A percentile compares a stretch with the other conserved stretches of the same genome.
Evolutionary conservation across 1,140 invertebrate species (phyloP).

Genomic region (Saccostrea cuccullata): DNA sequence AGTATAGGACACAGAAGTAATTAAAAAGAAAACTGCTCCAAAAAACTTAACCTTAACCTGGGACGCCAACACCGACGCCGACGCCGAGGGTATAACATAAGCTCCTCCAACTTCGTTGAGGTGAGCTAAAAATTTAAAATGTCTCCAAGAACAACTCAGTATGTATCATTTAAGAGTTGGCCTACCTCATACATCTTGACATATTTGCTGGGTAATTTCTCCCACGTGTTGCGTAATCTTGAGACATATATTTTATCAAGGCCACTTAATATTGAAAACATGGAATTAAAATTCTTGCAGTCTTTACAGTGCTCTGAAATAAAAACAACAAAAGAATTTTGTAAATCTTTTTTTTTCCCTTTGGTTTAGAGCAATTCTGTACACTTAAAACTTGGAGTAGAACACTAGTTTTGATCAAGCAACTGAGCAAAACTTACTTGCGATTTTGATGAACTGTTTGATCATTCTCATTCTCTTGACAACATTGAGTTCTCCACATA

Average conservation of each 20-base stretch:
- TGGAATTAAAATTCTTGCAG: conserved; percentile 99
- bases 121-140: too few relatives aligned
- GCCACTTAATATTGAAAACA: conserved; percentile 99
- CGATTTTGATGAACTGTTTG: conserved; percentile 99
- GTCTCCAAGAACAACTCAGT: not conserved
- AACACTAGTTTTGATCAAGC: too few relatives aligned
- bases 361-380: too few relatives aligned
- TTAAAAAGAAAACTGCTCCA: too few relatives aligned
- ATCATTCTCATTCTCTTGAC: conserved; percentile 96
- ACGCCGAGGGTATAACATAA: too few relatives aligned
- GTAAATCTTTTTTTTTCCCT: too few relatives aligned
- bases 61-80: too few relatives aligned
- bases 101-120: too few relatives aligned
- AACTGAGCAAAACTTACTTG: conserved; percentile 78
- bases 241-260: conserved; percentile 96
- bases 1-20: too few relatives aligned
- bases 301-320: conserved; percentile 93
- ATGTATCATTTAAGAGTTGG: not conserved
- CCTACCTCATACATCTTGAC: conserved; percentile 89
- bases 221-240: conserved; percentile 95
- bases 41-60: too few relatives aligned
- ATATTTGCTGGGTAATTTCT: conserved; percentile 97
- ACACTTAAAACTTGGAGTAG: too few relatives aligned
- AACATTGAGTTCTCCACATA: conserved; percentile 95
- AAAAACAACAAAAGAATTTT: conserved; percentile 29